A percentile compares a stretch with the other conserved stretches of the same genome.
These are phyloP conservation scores for Colossoma macropomum DNA, from an alignment of 2,113 vertebrate species.

Conservation along the genomic window DNA sequence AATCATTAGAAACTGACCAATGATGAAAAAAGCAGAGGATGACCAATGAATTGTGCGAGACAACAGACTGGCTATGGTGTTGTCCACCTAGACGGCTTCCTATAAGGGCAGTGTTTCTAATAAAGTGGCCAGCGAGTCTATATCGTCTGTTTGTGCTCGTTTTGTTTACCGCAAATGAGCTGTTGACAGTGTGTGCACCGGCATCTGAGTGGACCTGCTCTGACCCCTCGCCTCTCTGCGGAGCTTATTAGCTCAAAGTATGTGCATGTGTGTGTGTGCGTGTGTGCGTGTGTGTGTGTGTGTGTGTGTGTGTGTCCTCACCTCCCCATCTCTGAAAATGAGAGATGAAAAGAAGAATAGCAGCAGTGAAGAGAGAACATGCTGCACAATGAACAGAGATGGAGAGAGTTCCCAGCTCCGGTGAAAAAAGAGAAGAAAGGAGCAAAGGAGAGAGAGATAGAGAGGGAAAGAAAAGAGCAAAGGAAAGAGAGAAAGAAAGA, in stretches of 20 bases:
- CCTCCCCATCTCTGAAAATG: slow-evolving; percentile 35
- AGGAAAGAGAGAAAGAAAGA: neutral
- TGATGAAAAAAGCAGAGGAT: neutral
- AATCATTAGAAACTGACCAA: neutral
- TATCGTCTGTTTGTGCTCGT: neutral
- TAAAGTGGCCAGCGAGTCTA: neutral
- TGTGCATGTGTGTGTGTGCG: slow-evolving; percentile 61
- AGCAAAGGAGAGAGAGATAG: slow-evolving; percentile 12
- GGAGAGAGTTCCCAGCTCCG: slow-evolving; percentile 18
- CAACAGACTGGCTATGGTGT: neutral
- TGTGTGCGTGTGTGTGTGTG: slow-evolving; percentile 1
- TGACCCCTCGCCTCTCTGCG: slow-evolving; percentile 24
- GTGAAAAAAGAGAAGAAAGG: slow-evolving; percentile 12
- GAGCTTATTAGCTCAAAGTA: slow-evolving; percentile 40
- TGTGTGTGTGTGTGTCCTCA: slow-evolving; percentile 65
- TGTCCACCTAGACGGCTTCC: too few relatives aligned
- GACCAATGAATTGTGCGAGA: neutral
- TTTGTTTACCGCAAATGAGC: neutral
- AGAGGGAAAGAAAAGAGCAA: neutral
- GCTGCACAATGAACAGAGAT: slow-evolving; percentile 29
- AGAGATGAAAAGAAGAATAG: slow-evolving; percentile 40
- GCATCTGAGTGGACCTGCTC: slow-evolving; percentile 17
- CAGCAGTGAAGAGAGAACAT: slow-evolving; percentile 12
- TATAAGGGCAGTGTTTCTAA: neutral
- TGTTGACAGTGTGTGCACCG: neutral